Evolutionary conservation across 2,888 invertebrate species (phyloP).

Genomic region (Sphaerophoria rueppellii): DNA sequence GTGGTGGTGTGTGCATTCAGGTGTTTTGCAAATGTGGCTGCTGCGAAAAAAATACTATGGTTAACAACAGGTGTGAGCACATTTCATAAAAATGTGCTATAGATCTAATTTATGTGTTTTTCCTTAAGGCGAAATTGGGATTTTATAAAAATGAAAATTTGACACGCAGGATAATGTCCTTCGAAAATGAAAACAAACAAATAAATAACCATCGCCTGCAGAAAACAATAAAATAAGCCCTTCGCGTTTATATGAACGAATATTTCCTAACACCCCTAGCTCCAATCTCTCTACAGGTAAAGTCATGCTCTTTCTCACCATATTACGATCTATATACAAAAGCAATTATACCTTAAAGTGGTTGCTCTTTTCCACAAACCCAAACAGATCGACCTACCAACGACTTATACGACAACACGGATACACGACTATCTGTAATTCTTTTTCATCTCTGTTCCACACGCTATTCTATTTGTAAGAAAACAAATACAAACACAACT

Average conservation of each 20-base stretch:
- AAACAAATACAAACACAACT: slow-evolving; percentile 26
- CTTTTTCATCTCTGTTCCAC: background rate
- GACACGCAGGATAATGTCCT: too few species aligned
- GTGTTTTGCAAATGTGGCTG: slow-evolving; percentile 63
- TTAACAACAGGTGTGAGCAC: slow-evolving; percentile 61
- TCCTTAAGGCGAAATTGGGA: background rate
- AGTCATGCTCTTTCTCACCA: slow-evolving; percentile 57
- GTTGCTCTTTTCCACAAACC: slow-evolving; percentile 61
- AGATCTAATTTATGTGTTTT: background rate
- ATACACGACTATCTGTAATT: background rate
- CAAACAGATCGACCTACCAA: background rate
- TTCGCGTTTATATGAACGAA: too few species aligned
- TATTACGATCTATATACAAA: slow-evolving; percentile 30
- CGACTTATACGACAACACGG: background rate
- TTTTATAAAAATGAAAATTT: background rate
- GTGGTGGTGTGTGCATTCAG: slow-evolving; percentile 26
- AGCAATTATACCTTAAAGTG: slow-evolving; percentile 48
- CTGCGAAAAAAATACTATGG: slow-evolving; percentile 48
- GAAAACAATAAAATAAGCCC: too few species aligned
- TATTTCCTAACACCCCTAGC: slow-evolving; percentile 29
- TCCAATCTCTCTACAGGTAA: slow-evolving; percentile 51
- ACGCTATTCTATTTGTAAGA: slow-evolving; percentile 3
- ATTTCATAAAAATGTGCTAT: slow-evolving; percentile 49
- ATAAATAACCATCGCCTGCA: too few species aligned
- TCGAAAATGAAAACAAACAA: too few species aligned